These are phyloP conservation scores for Oplegnathus fasciatus DNA, from an alignment of 2,113 vertebrate species.

Conservation along the genomic window DNA sequence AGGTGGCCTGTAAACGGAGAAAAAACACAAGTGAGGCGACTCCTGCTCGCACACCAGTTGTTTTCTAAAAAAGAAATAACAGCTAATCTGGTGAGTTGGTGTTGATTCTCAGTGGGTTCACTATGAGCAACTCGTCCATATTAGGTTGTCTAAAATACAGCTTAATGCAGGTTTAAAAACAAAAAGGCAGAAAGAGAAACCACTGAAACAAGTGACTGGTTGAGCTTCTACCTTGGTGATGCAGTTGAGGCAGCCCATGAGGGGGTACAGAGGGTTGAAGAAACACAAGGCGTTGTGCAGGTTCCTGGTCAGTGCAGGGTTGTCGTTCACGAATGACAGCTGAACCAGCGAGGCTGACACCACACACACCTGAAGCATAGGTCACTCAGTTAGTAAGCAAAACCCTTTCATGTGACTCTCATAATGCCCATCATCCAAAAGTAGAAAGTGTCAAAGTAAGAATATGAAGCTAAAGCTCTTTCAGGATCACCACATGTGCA, in stretches of 20 bases:
- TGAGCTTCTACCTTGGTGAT: constrained; percentile 90
- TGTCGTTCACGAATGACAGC: constrained; percentile 87
- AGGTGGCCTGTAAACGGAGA: constrained; percentile 79
- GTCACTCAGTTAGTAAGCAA: neutral
- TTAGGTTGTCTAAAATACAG: no score
- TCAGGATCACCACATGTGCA: neutral
- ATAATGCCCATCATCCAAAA: neutral
- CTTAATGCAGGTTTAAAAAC: neutral
- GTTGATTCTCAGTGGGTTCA: no score
- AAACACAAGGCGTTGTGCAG: constrained; percentile 92
- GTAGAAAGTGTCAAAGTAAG: no score
- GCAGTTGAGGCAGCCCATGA: constrained; percentile 94
- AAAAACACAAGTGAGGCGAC: neutral
- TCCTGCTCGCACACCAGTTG: neutral
- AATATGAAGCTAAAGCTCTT: neutral
- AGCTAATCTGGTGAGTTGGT: no score
- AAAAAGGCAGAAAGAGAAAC: neutral
- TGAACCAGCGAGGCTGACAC: constrained; percentile 83
- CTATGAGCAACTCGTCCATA: no score
- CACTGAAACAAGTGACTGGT: neutral
- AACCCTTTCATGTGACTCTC: neutral
- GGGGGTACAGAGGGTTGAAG: constrained; percentile 92
- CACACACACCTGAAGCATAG: constrained; percentile 80
- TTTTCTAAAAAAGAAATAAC: neutral
- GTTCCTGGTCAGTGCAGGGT: constrained; percentile 75